Conservation (phyloP, 2,797 vertebrate species). For the Xerus rutilus region DNA sequence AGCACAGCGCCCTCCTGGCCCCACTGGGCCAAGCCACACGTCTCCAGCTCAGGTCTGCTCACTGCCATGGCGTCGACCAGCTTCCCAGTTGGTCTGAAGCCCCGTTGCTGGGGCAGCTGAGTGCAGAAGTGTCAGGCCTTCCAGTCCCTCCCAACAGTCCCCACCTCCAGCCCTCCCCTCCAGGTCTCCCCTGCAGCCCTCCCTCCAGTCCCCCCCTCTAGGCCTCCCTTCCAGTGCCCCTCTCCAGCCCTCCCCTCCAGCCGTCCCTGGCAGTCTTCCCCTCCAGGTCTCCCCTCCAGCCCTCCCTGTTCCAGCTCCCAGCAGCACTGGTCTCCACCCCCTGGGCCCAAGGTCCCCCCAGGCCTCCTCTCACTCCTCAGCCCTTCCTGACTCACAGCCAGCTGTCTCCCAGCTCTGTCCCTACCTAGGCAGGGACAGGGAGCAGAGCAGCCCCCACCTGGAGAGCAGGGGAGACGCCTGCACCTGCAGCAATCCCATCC, state of each 20-base stretch:
- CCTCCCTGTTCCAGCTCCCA: no score
- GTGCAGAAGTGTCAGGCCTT: no score
- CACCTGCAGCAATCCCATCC: neutral
- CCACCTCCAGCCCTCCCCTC: no score
- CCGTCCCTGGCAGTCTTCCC: no score
- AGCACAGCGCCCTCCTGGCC: neutral
- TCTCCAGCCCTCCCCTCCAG: no score
- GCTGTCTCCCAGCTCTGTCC: neutral
- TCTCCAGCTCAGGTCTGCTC: neutral
- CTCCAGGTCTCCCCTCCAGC: no score
- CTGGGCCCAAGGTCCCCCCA: neutral
- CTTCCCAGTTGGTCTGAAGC: neutral
- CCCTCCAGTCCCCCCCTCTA: no score
- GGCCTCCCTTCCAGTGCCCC: no score
- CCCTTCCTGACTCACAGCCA: neutral
- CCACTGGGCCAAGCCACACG: neutral
- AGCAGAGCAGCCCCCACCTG: no score
- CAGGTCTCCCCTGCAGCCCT: no score
- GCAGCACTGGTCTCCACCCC: neutral
- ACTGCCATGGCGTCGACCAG: no score
- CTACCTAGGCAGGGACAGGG: neutral
- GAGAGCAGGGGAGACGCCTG: neutral
- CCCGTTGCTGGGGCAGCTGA: neutral
- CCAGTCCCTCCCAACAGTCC: no score
- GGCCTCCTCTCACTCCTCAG: neutral